Percentiles rank a stretch among this genome's conserved stretches.
phyloP scores from a whole-genome alignment of 2,797 vertebrate genomes.

The Centropyge bicolor region DNA sequence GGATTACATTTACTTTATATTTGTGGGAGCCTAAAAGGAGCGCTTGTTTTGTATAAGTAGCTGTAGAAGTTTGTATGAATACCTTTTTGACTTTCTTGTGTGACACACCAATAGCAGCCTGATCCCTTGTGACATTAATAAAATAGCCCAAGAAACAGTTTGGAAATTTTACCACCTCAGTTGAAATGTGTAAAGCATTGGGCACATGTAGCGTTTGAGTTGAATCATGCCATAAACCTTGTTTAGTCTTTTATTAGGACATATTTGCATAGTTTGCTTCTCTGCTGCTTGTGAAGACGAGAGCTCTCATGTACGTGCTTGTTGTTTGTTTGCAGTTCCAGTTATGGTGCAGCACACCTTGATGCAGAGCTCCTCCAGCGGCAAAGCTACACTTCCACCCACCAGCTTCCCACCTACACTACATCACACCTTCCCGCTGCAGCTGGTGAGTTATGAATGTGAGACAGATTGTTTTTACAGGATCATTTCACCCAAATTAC shows the following conservation, averaged over 20 bases:
- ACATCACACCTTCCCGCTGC: conserved; percentile 91
- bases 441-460: conserved; percentile 84
- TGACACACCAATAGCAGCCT: not conserved
- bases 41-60: not conserved
- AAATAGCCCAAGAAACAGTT: not conserved
- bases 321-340: conserved; percentile 86
- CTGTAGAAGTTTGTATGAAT: too few species aligned
- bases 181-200: too few species aligned
- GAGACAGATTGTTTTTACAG: not conserved
- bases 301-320: not conserved
- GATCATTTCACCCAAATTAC: not conserved
- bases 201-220: not conserved
- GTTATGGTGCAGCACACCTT: conserved; percentile 94
- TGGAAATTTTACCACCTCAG: not conserved
- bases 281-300: conserved; percentile 1
- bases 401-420: conserved; percentile 94
- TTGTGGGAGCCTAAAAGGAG: not conserved
- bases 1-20: not conserved
- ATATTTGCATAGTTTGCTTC: not conserved
- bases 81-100: not conserved
- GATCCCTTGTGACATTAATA: not conserved
- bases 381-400: conserved; percentile 91
- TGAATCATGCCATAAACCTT: not conserved
- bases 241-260: not conserved
- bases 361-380: conserved; percentile 95